These are phyloP conservation scores for Coecobrya sp. DNA, from an alignment of 2,888 invertebrate genomes.

Conservation along the genomic window DNA sequence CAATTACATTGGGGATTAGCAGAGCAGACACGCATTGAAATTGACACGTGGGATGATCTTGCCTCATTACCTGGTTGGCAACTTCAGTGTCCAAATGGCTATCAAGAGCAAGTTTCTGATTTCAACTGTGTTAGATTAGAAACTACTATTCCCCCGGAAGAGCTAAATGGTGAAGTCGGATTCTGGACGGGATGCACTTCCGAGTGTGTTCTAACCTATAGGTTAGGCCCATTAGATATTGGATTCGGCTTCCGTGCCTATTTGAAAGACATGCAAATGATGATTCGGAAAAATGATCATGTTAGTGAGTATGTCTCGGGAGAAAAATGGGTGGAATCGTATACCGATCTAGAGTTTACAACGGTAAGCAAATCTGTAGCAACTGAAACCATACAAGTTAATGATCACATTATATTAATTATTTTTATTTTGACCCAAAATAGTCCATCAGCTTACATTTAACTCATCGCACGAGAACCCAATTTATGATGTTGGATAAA, in stretches of 20 bases:
- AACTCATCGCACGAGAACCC: neutral
- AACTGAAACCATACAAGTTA: no score
- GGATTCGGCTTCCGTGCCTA: conserved; percentile 6
- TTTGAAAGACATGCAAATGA: conserved; percentile 15
- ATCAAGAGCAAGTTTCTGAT: neutral
- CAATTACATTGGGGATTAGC: no score
- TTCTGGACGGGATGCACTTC: conserved; percentile 50
- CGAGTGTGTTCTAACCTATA: conserved; percentile 20
- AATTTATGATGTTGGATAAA: neutral
- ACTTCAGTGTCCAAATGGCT: no score
- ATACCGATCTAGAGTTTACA: neutral
- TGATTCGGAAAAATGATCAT: neutral
- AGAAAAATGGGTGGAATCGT: neutral
- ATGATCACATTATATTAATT: no score
- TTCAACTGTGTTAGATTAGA: no score
- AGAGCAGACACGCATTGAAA: no score
- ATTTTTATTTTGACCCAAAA: no score
- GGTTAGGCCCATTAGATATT: neutral
- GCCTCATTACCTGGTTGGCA: no score
- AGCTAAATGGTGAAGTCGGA: conserved; percentile 31
- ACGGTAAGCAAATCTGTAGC: conserved; percentile 32
- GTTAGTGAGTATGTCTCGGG: neutral
- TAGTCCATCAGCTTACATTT: neutral
- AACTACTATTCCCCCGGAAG: conserved; percentile 1
- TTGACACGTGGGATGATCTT: no score